Evolutionary conservation across 2,113 vertebrate species (phyloP), one percentile per base, ranked within the genome.

Genomic region (Cinclus mexicanus): DNA sequence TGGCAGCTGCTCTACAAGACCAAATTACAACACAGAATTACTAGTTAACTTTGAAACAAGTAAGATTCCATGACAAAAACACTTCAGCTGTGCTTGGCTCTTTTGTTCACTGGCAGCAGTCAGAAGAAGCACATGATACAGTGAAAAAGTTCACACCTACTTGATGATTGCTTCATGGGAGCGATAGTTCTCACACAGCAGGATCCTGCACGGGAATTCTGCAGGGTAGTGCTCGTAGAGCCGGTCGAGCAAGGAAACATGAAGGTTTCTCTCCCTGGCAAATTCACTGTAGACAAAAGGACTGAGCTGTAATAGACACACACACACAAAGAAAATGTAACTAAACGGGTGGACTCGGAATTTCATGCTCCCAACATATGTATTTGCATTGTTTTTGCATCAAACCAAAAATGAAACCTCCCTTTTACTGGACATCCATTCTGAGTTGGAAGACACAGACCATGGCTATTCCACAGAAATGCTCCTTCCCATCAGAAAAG

Each of bases 91-190:
- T 37, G 77, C 47, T 59, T 20, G 50, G 55, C 87, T 72, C 44
- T 65, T 69, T 80, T 44, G 68, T 26, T 83, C 82, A 52, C 69
- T 79, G 42, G 25, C 57, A 64, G 19, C 84, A 93, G 52, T 39
- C 31, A 88, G 78, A 75, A 84, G 85, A 78, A 72, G 94, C 84
- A 90, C 70, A 46, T 77, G 92, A 95, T 89, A 93, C 75, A 83
- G 96, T 96, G 94, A 97, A 94, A 97, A 96, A 97, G 97, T 94
- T 98, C 98, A 98, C 98, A 99, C 99, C 98, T 99, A 99, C 99
- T 99, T 99, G 99, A 99, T 99, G 98, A 99, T 99, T 97, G 99
- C 99, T 98, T 99, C 99, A 96, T 99, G 99, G 94, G 99, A 99
- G 97, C 99, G 99, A 98, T 99, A 99, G 98, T 99, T 99, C 97